Evolutionary conservation across 2,888 invertebrate species (phyloP), one percentile per base, ranked within the genome.

Genomic region (Polia nebulosa): DNA sequence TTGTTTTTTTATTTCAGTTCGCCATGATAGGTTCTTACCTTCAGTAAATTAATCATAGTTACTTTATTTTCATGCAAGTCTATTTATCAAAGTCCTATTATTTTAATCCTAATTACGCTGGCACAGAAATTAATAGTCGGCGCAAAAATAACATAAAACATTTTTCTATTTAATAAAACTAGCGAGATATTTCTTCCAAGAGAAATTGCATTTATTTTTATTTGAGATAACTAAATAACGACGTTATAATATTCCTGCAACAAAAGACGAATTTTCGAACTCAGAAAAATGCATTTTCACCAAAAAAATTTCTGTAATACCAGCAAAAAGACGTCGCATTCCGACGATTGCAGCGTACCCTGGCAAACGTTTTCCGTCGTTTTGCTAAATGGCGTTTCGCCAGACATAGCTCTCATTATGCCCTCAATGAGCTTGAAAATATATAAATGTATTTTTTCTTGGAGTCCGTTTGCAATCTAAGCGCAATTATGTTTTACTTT

Each of bases 371-470:
- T 70, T 79, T 27, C 55, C 65, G 55, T 22, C 36, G 32, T 36
- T 62, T 71, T 15, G 34, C 56, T 45, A 53, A 65, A 67, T 82
- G 65, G 71, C 65, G 52, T 52, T 65, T 41, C 29, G 68, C 68
- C 71, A 69, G 53, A 61, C 66, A 55, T 55, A 45, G 47, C 65
- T 52, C 57, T 71, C 63, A 72, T 82, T 79, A 75, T 58, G 25
- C 60, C 56, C 51, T 58, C 80, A 79, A 68, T 80, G 59, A 82
- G 53, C 51, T 58, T 44, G 36, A 74, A 64, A 70, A 79, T 67
- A 63, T 66, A 77, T 52, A 59, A 59, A 56, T 34, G 15, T 59
- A 51, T 64, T 78, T 74, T 49, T 78, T 47, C 55, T 51, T 34
- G 9, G 17, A 59, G 32, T 76, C 22, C 20, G 36, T 25, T 59